Evolutionary conservation across 2,797 vertebrate species (phyloP).

Genomic region (Lindbergichthys nudifrons): DNA sequence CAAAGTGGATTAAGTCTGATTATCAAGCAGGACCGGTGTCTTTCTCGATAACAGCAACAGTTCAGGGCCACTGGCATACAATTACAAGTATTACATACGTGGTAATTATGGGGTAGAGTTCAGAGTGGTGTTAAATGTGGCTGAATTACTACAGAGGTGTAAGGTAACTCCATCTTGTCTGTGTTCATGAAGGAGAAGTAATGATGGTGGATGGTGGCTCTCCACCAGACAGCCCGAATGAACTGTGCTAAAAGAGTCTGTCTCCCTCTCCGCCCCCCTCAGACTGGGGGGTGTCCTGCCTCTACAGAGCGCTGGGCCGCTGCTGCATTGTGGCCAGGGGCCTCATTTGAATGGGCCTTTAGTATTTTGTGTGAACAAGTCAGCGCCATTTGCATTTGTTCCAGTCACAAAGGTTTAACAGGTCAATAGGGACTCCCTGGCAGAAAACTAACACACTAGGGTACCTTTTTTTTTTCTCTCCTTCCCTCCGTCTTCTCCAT

Average conservation of each 20-base stretch:
- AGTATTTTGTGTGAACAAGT: conserved; percentile 94
- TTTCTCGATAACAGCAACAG: conserved; percentile 45
- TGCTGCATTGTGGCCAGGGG: conserved; percentile 89
- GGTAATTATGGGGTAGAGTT: conserved; percentile 65
- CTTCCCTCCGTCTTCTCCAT: conserved; percentile 64
- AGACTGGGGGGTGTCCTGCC: conserved; percentile 76
- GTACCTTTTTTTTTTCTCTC: conserved; percentile 73
- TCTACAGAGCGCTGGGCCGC: conserved; percentile 82
- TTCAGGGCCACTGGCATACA: conserved; percentile 46
- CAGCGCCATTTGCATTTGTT: conserved; percentile 97
- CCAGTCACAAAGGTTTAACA: conserved; percentile 97
- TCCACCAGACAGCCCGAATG: conserved; percentile 67
- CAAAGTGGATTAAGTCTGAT: conserved; percentile 48
- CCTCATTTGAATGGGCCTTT: conserved; percentile 93
- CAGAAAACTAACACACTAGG: conserved; percentile 87
- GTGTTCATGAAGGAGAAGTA: conserved; percentile 56
- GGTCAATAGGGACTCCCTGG: conserved; percentile 93
- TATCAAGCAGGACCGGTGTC: conserved; percentile 39
- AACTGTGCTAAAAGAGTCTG: conserved; percentile 76
- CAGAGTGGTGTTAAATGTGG: conserved; percentile 41
- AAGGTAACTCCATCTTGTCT: conserved; percentile 48
- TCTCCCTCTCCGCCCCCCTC: conserved; percentile 51
- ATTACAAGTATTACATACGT: conserved; percentile 48
- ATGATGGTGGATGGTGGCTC: conserved; percentile 64
- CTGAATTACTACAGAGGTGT: conserved; percentile 54